Percentiles rank a stretch among this genome's conserved stretches.
These are phyloP conservation scores for Tipula vernalis DNA, from an alignment of 2,888 invertebrate genomes.

Conservation along the genomic window DNA sequence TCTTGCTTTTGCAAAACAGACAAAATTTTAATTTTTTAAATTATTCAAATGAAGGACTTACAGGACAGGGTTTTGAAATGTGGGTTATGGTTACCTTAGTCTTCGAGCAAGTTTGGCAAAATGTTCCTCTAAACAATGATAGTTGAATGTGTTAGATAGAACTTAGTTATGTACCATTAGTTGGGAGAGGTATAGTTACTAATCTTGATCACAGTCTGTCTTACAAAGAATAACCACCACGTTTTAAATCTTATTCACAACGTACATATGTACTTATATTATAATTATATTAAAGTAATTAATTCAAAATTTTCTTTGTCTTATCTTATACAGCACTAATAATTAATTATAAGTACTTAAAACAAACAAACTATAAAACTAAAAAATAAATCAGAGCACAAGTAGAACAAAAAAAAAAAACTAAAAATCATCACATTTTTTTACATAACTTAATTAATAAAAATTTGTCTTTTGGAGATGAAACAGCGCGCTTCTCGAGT, in stretches of 20 bases:
- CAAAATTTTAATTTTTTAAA: too few species aligned
- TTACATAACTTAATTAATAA: background rate
- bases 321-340: background rate
- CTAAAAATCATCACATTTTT: background rate
- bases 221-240: background rate
- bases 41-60: too few species aligned
- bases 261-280: background rate
- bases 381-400: background rate
- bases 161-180: too few species aligned
- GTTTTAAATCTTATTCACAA: background rate
- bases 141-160: too few species aligned
- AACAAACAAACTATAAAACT: background rate
- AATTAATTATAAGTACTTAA: background rate
- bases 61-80: too few species aligned
- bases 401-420: background rate
- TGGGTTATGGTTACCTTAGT: too few species aligned
- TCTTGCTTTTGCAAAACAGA: too few species aligned
- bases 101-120: too few species aligned
- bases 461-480: background rate
- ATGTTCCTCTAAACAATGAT: too few species aligned
- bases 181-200: too few species aligned
- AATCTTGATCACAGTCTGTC: too few species aligned
- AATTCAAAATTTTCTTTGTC: background rate
- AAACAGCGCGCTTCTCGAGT: background rate
- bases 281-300: background rate